Base-by-base conservation (phyloP, 2,888 invertebrate genomes). In the Caenorhabditis imperialis region DNA sequence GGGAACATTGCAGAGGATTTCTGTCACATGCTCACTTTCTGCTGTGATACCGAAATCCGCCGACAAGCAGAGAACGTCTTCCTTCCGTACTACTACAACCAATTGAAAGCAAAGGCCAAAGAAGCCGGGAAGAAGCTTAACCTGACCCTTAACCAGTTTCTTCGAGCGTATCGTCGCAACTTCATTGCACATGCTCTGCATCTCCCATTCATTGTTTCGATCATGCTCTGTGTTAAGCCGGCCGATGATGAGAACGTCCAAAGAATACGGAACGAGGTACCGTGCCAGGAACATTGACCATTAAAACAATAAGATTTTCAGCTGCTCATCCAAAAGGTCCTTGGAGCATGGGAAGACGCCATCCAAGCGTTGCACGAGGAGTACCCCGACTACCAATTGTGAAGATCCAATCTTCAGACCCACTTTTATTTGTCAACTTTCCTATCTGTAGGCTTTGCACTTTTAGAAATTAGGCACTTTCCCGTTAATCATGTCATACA, bases 1-100 rank as follows among this genome's bases (percentile, higher is more conserved):
- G 80, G 80, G 53, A 79, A 58, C 38, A 65, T 79, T 35, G 63
- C 71, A 18, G 77, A 79, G 61, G 79, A 79, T 20, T 73, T 79
- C 45, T 58, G 71, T 4, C 79, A 77, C 33, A 51, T 79, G 47
- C 58, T 79, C 27, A 72, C 75, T 16, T 79, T 79, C 61, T 77
- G 77, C 27, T 79, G 79, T 50, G 71, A 75, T 30, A 40, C 57
- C 1, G 53, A 65, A 30, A 60, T 54, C 14, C 22, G 79, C 7
- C 40, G 71, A 40, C 12, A 55, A 14, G 77, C 73, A 6, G 77
- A 79, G 50, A 53, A 63, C 22, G 50, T 57, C 0, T 62, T 51
- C 38, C 44, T 79, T 2, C 79, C 79, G 1, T 33, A 53, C 2
- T 76, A 79, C 44, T 79, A 50, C 44, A 62, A 72, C 10, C 27